phyloP scores from a whole-genome alignment of 1,140 invertebrate genomes.

The Andrena cerasifolii region DNA sequence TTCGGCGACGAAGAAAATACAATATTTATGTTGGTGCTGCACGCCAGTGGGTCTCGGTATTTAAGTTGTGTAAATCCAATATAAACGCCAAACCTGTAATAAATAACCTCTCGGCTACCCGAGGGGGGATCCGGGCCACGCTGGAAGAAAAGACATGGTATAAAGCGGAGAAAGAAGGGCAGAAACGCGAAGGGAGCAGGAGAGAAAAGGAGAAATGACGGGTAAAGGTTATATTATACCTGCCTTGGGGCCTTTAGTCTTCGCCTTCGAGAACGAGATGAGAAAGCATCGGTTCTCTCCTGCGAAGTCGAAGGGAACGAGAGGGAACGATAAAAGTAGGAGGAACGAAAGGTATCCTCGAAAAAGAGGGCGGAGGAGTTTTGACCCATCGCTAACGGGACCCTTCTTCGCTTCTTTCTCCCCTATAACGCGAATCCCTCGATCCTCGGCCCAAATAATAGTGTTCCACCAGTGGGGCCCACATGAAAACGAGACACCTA shows the following conservation, averaged over 20 bases:
- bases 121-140: constrained; percentile 37
- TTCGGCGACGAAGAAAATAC: constrained; percentile 70
- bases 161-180: constrained; percentile 46
- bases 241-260: constrained; percentile 73
- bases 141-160: constrained; percentile 33
- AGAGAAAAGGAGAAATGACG: constrained; percentile 32
- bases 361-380: constrained; percentile 73
- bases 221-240: constrained; percentile 76
- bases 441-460: constrained; percentile 75
- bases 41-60: constrained; percentile 73
- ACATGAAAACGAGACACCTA: constrained; percentile 72
- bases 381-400: constrained; percentile 81
- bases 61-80: constrained; percentile 81
- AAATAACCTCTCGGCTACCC: constrained; percentile 77
- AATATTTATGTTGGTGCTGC: constrained; percentile 78
- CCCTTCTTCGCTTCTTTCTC: constrained; percentile 78
- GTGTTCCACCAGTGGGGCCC: constrained; percentile 64
- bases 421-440: constrained; percentile 75
- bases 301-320: constrained; percentile 35
- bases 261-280: constrained; percentile 75
- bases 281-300: constrained; percentile 65
- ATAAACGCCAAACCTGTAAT: constrained; percentile 79
- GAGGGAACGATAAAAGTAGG: constrained; percentile 55
- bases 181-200: constrained; percentile 25
- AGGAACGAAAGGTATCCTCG: constrained; percentile 67